These are phyloP conservation scores for Melanerpes aurifrons DNA, from an alignment of 2,113 vertebrate genomes.

Conservation along the genomic window DNA sequence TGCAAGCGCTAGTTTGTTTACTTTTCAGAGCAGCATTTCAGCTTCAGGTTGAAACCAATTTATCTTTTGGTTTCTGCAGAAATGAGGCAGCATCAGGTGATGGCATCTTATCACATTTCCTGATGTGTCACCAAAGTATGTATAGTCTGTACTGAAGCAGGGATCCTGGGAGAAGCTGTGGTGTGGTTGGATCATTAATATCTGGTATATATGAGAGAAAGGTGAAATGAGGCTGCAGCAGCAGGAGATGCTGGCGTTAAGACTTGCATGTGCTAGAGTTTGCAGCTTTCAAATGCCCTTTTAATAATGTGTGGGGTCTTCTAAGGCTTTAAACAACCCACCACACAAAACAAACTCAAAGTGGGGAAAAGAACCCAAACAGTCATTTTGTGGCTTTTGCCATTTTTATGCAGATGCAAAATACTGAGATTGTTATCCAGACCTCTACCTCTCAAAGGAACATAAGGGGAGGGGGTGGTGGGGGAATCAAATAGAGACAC, in stretches of 20 bases:
- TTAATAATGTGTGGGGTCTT: neutral
- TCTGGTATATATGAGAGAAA: neutral
- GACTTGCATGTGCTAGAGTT: conserved; percentile 56
- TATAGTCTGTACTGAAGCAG: conserved; percentile 67
- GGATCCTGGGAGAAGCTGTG: conserved; percentile 52
- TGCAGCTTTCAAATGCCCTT: conserved; percentile 40
- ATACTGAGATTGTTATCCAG: conserved; percentile 37
- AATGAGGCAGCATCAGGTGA: conserved; percentile 72
- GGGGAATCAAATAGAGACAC: neutral
- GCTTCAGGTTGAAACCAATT: conserved; percentile 69
- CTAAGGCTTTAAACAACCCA: neutral
- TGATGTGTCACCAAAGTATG: conserved; percentile 69
- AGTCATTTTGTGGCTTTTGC: conserved; percentile 27
- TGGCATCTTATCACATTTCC: conserved; percentile 71
- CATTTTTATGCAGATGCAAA: conserved; percentile 23
- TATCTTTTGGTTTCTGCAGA: conserved; percentile 73
- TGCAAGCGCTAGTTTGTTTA: conserved; percentile 49
- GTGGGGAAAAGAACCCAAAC: neutral
- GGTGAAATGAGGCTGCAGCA: conserved; percentile 39
- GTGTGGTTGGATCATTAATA: conserved; percentile 23
- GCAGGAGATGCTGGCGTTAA: conserved; percentile 55
- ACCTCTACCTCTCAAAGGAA: conserved; percentile 23
- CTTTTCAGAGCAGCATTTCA: conserved; percentile 65
- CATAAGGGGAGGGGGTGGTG: neutral
- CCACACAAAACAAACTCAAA: neutral